These are phyloP conservation scores for Leptarthrus brevirostris DNA, from an alignment of 2,888 invertebrate species.

Conservation along the genomic window DNA sequence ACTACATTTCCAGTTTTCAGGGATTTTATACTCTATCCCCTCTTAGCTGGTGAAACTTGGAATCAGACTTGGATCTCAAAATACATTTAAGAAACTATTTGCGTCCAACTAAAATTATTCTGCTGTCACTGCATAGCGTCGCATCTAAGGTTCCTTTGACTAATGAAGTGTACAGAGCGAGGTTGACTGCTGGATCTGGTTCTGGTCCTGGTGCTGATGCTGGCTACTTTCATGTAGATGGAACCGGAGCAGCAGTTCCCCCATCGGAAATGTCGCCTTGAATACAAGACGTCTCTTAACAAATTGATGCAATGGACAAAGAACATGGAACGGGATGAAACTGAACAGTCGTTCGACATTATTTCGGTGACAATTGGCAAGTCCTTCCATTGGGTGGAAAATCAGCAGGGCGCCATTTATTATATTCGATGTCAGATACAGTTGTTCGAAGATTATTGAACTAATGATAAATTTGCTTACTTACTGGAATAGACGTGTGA, in stretches of 20 bases:
- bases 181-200: neutral
- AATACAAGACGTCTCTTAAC: neutral
- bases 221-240: too few relatives aligned
- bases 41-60: neutral
- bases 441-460: constrained; percentile 18
- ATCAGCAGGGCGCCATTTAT: constrained; percentile 8
- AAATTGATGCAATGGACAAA: constrained; percentile 11
- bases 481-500: neutral
- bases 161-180: constrained; percentile 19
- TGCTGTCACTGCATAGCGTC: constrained; percentile 22
- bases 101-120: constrained; percentile 25
- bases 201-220: too few relatives aligned
- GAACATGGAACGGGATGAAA: neutral
- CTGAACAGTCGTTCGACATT: neutral
- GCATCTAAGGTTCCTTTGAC: constrained; percentile 24
- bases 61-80: neutral
- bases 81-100: constrained; percentile 22
- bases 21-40: neutral
- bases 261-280: neutral
- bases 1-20: constrained; percentile 1
- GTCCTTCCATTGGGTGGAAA: neutral
- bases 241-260: too few relatives aligned
- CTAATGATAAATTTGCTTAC: constrained; percentile 29
- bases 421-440: constrained; percentile 23
- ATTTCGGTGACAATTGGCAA: neutral